Conservation (phyloP, 2,797 vertebrate species). For the Ispidina picta region DNA sequence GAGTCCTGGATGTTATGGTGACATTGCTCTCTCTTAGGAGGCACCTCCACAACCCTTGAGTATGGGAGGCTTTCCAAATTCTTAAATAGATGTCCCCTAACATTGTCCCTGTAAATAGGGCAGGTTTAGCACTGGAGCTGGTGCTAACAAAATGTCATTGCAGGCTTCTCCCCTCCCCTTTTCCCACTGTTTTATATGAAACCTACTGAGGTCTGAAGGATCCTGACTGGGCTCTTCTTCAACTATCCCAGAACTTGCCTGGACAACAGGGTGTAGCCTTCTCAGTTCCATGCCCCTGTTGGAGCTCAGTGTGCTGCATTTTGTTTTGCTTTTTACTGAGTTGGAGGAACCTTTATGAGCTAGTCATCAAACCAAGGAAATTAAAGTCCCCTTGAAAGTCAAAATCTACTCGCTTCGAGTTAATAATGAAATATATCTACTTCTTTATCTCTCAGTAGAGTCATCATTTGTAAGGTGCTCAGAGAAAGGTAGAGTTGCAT, state of each 20-base stretch:
- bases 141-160: neutral
- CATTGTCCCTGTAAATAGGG: neutral
- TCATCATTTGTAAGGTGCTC: neutral
- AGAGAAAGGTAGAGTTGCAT: neutral
- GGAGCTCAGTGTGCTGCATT: neutral
- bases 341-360: neutral
- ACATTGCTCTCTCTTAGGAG: neutral
- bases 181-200: neutral
- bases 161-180: too few relatives aligned
- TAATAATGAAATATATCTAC: neutral
- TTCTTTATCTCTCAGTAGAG: neutral
- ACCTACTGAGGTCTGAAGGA: neutral
- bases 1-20: neutral
- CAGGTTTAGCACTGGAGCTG: neutral
- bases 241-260: neutral
- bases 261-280: neutral
- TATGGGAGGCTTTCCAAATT: neutral
- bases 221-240: neutral
- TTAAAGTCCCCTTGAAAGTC: neutral
- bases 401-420: neutral
- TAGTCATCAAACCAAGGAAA: neutral
- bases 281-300: neutral
- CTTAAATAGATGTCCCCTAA: neutral
- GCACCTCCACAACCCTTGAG: neutral
- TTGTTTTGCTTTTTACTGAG: neutral